Evolutionary conservation across 2,888 invertebrate species (phyloP), one percentile per base, ranked within the genome.

Genomic region (Nesidiocoris tenuis): DNA sequence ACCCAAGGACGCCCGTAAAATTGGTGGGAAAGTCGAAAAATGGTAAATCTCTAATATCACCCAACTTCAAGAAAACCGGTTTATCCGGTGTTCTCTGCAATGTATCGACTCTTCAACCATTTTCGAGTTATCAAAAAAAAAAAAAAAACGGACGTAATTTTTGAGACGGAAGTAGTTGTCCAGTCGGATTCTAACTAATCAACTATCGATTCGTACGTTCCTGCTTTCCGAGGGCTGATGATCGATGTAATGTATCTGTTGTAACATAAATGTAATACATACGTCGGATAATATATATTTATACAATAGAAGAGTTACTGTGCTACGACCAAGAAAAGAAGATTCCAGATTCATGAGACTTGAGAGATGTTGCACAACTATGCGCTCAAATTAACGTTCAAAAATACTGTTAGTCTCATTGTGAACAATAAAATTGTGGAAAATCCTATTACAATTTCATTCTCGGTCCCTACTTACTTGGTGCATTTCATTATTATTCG

Each of bases 311-410:
- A 39, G 54, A 65, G 54, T 5, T 19, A 65, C 25, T 65, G 67
- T 67, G 54, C 56, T 19, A 19, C 55, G 67, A 67, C 67, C 67
- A 67, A 67, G 18, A 67, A 55, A 56, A 67, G 12, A n/a, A n/a
- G 19, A 56, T 67, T 67, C 22, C 22, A 22, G 39, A 56, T 55
- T 39, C 22, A 54, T 22, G 39, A 39, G 65, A 65, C 25, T 65
- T 39, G 54, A 19, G 25, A 65, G 55, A n/a, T 67, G 19, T 67
- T 67, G 67, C 67, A 67, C 67, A 67, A 67, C 55, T 67, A 56
- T 56, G 67, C 67, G 55, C 67, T 56, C 55, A 67, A 67, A 67
- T 67, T 39, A 55, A 54, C 55, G 39, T 67, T 67, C 18, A 39
- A n/a, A 64, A 63, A 63, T 63, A 17, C 18, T n/a, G 39, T 65